These are phyloP conservation scores for Arrhamphus sclerolepis DNA, from an alignment of 2,797 vertebrate species.

Conservation along the genomic window DNA sequence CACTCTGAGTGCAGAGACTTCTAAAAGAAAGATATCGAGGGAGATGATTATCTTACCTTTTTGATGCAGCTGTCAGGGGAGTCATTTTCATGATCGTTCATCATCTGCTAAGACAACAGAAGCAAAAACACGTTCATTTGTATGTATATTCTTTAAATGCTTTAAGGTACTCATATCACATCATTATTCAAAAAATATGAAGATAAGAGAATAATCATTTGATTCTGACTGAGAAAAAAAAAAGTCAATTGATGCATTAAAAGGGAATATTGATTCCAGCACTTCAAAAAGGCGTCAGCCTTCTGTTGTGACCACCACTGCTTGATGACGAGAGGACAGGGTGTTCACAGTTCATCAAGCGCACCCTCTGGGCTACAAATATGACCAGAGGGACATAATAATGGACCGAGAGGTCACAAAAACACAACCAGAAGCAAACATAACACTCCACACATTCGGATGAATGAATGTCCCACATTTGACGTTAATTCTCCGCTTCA, in stretches of 20 bases:
- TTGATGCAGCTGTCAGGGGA: constrained; percentile 89
- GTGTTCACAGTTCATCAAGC: constrained; percentile 66
- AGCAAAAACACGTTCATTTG: constrained; percentile 24
- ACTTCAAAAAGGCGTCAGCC: constrained; percentile 1
- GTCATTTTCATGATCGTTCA: constrained; percentile 87
- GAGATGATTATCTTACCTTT: constrained; percentile 85
- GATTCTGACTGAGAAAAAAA: constrained; percentile 4
- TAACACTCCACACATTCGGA: constrained; percentile 52
- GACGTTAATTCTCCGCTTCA: constrained; percentile 75
- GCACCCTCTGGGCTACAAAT: constrained; percentile 63
- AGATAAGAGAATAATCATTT: not conserved
- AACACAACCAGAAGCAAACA: constrained; percentile 67
- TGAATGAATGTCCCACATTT: constrained; percentile 76
- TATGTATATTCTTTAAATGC: not conserved
- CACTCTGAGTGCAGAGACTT: not conserved
- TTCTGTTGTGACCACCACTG: constrained; percentile 25
- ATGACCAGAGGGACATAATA: constrained; percentile 65
- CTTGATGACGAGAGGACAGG: constrained; percentile 44
- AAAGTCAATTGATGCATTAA: constrained; percentile 25
- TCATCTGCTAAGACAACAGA: constrained; percentile 81
- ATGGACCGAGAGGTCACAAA: constrained; percentile 71
- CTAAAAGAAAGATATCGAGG: not conserved
- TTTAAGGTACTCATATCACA: not conserved
- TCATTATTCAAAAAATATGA: not conserved
- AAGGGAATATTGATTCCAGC: constrained; percentile 37